Evolutionary conservation across 2,113 vertebrate species (phyloP).

Genomic region (Cyphomyrus discorhynchus): DNA sequence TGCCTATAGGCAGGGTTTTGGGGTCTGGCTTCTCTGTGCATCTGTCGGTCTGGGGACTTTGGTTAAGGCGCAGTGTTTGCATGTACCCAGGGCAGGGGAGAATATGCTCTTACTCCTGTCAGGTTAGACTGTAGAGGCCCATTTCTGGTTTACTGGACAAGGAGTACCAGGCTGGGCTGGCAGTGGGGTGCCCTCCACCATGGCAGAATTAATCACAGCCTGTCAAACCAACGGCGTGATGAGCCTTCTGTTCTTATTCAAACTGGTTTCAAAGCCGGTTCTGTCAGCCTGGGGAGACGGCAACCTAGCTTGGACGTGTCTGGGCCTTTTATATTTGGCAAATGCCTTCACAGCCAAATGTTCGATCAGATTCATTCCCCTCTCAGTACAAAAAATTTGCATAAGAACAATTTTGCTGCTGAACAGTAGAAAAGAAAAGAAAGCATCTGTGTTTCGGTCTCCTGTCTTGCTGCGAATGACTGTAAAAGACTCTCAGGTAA

Average conservation of each 20-base stretch:
- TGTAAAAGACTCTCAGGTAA: not conserved
- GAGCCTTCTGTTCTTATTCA: not conserved
- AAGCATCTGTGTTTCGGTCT: not conserved
- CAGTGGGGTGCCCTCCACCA: slow-evolving; percentile 35
- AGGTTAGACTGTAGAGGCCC: not conserved
- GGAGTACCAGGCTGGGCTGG: slow-evolving; percentile 9
- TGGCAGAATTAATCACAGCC: slow-evolving; percentile 36
- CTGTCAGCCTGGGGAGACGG: not conserved
- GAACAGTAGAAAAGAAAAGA: not conserved
- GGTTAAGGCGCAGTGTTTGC: not conserved
- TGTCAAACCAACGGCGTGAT: slow-evolving; percentile 27
- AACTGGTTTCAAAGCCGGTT: not conserved
- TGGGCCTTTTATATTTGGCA: not conserved
- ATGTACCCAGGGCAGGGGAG: not conserved
- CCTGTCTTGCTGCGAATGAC: not conserved
- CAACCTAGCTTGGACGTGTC: not conserved
- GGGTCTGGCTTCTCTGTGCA: not conserved
- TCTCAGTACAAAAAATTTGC: not conserved
- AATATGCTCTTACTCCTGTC: slow-evolving; percentile 12
- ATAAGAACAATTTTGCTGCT: not conserved
- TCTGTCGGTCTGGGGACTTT: not conserved
- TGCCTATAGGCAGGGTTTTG: not conserved
- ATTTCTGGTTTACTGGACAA: slow-evolving; percentile 24
- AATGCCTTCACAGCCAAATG: not conserved
- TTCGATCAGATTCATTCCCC: not conserved